These are phyloP conservation scores for Pammene aurita DNA, from an alignment of 2,888 invertebrate genomes.

Conservation along the genomic window DNA sequence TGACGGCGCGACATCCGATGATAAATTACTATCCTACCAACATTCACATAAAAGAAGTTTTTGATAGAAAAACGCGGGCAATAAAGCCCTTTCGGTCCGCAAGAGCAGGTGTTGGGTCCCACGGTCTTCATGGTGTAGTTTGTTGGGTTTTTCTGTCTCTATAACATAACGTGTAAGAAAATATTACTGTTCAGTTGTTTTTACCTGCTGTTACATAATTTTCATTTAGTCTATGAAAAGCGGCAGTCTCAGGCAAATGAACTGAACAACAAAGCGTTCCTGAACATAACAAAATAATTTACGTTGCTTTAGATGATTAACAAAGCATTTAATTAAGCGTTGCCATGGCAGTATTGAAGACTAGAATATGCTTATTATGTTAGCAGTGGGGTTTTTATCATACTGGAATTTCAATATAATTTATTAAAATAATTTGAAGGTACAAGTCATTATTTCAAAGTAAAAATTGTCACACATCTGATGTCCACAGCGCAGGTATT, in stretches of 20 bases:
- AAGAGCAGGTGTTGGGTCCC: conserved; percentile 22
- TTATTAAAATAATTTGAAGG: too few relatives aligned
- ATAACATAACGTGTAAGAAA: not conserved
- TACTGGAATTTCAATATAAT: not conserved
- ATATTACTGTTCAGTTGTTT: not conserved
- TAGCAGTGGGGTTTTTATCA: not conserved
- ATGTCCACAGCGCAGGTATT: too few relatives aligned
- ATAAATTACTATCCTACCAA: conserved; percentile 16
- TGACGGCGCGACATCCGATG: conserved; percentile 22
- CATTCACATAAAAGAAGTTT: not conserved
- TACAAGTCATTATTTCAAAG: too few relatives aligned
- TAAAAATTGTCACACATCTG: too few relatives aligned
- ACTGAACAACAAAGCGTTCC: not conserved
- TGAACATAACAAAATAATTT: not conserved
- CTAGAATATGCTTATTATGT: not conserved
- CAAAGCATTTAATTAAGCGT: conserved; percentile 3
- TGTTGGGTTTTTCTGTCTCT: conserved; percentile 11
- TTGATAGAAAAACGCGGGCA: not conserved
- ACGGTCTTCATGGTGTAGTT: conserved; percentile 18
- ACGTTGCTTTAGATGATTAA: not conserved
- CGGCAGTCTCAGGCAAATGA: not conserved
- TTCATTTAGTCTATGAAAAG: not conserved
- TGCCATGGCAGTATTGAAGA: not conserved
- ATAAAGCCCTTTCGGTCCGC: not conserved
- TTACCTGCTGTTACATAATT: not conserved